These are phyloP conservation scores for Drosophila aldrichi DNA, from an alignment of 2,888 invertebrate genomes.

Conservation along the genomic window DNA sequence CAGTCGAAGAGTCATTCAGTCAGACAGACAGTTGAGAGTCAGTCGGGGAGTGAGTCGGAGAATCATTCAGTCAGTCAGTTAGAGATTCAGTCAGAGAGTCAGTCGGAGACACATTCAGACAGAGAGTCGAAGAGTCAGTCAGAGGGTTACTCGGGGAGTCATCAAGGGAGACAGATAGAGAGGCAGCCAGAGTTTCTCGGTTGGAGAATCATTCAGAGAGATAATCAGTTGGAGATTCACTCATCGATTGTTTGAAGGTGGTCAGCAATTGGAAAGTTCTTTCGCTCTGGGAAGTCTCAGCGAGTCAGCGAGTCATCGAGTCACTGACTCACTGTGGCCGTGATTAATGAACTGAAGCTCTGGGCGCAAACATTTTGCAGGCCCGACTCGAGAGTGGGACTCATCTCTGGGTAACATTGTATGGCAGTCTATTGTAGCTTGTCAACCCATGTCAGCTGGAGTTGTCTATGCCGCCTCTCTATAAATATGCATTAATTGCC, in stretches of 20 bases:
- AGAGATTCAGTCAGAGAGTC: too few relatives aligned
- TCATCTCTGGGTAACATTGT: background rate
- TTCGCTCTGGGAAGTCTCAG: constrained; percentile 2
- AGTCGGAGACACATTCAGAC: too few relatives aligned
- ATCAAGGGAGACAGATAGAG: too few relatives aligned
- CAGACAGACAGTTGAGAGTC: too few relatives aligned
- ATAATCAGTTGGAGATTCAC: too few relatives aligned
- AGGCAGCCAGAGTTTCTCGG: too few relatives aligned
- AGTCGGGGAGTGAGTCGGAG: too few relatives aligned
- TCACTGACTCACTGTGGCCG: constrained; percentile 10
- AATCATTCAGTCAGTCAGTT: too few relatives aligned
- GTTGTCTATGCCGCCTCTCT: constrained; percentile 16
- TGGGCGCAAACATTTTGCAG: constrained; percentile 15
- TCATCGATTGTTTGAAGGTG: background rate
- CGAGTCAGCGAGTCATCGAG: background rate
- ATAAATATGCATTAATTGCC: constrained; percentile 48
- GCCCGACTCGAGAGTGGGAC: background rate
- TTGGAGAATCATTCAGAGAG: too few relatives aligned
- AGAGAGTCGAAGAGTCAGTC: too few relatives aligned
- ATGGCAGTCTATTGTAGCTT: constrained; percentile 17
- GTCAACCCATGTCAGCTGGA: constrained; percentile 53
- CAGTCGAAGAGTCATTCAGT: too few relatives aligned
- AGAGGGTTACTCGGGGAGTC: too few relatives aligned
- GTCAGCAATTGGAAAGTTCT: constrained; percentile 29
- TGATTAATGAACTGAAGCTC: constrained; percentile 47